These are phyloP conservation scores for Exephanes ischioxanthus DNA, from an alignment of 2,888 invertebrate genomes.

Conservation along the genomic window DNA sequence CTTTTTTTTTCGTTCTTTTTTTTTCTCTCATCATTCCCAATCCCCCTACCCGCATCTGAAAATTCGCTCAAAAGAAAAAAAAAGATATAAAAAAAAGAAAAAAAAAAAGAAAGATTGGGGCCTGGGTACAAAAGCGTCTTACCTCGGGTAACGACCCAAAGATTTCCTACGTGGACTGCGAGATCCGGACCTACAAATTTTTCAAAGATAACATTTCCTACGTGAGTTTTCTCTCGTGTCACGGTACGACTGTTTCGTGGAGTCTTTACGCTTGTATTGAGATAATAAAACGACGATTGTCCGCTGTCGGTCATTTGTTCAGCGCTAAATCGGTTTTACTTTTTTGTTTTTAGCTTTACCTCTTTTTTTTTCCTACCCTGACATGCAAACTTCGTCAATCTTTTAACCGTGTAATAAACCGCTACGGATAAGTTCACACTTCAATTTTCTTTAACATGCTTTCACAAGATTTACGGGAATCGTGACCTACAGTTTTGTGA, in stretches of 20 bases:
- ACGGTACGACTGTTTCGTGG: constrained; percentile 13
- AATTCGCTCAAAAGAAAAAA: constrained; percentile 27
- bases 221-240: constrained; percentile 42
- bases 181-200: constrained; percentile 73
- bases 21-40: constrained; percentile 21
- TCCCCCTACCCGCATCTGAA: constrained; percentile 54
- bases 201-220: constrained; percentile 73
- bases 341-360: background rate
- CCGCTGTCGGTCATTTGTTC: background rate
- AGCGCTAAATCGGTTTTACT: background rate
- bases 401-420: constrained; percentile 30
- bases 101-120: constrained; percentile 35
- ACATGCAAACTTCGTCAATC: constrained; percentile 40
- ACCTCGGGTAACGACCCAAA: constrained; percentile 75
- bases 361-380: constrained; percentile 8
- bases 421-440: constrained; percentile 47
- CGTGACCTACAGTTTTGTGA: constrained; percentile 29
- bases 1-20: constrained; percentile 9
- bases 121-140: constrained; percentile 68
- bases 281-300: background rate
- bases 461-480: constrained; percentile 34
- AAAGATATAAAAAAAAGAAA: constrained; percentile 7
- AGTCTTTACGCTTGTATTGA: constrained; percentile 1
- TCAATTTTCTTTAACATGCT: constrained; percentile 52
- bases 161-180: constrained; percentile 74